Percentiles rank a stretch among this genome's conserved stretches.
Evolutionary conservation across 2,888 invertebrate species (phyloP).

Genomic region (Synergus gifuensis): DNA sequence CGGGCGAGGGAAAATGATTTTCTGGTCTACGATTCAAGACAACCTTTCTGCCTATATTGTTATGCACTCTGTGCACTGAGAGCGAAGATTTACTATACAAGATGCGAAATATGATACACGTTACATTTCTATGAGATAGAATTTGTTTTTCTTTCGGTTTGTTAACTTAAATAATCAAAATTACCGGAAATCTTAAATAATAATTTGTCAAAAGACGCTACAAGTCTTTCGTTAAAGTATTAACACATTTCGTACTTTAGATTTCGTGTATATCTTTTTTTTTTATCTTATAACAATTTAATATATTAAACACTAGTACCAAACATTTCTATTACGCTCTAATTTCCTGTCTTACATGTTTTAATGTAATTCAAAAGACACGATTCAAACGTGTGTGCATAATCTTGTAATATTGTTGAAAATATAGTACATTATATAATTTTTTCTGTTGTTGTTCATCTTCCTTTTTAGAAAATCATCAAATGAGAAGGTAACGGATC

Average conservation of each 20-base stretch:
- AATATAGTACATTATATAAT: conserved; percentile 55
- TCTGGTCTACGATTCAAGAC: conserved; percentile 8
- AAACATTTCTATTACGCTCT: conserved; percentile 20
- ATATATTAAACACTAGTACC: conserved; percentile 11
- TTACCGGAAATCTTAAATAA: background rate
- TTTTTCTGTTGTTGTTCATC: conserved; percentile 40
- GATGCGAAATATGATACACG: conserved; percentile 36
- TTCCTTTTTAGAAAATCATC: background rate
- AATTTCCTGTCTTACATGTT: conserved; percentile 41
- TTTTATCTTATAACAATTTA: conserved; percentile 34
- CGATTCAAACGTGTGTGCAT: conserved; percentile 49
- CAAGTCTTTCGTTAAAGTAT: conserved; percentile 15
- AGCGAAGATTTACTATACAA: conserved; percentile 36
- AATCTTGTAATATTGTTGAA: conserved; percentile 55
- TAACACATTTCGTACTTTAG: conserved; percentile 27
- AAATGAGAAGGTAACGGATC: no score
- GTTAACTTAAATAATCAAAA: conserved; percentile 13
- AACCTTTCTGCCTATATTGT: conserved; percentile 22
- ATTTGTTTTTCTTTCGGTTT: background rate
- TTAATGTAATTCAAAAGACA: conserved; percentile 44
- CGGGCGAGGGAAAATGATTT: conserved; percentile 21
- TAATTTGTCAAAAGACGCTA: conserved; percentile 6
- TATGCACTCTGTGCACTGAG: conserved; percentile 39
- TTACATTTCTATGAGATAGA: conserved; percentile 12
- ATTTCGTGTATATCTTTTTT: conserved; percentile 14